Evolutionary conservation across 2,888 invertebrate genomes (phyloP).

Genomic region (Nycteola revayana): DNA sequence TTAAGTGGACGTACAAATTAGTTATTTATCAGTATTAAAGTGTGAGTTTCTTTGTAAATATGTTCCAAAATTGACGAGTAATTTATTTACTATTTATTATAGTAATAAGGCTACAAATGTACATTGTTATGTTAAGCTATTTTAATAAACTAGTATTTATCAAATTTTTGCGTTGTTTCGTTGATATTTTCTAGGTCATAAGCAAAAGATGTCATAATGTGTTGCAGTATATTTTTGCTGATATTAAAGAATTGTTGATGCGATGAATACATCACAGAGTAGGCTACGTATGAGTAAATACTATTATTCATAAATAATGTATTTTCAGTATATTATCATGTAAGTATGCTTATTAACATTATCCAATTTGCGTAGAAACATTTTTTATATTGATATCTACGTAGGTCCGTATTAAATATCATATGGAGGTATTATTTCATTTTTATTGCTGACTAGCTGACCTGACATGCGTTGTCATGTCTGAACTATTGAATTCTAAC

Average conservation of each 20-base stretch:
- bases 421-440: too few relatives aligned
- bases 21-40: conserved; percentile 37
- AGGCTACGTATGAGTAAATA: conserved; percentile 3
- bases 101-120: conserved; percentile 9
- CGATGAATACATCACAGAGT: conserved; percentile 19
- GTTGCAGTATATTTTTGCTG: conserved; percentile 19
- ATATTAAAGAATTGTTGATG: conserved; percentile 20
- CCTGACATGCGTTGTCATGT: too few relatives aligned
- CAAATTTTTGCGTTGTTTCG: conserved; percentile 7
- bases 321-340: too few relatives aligned
- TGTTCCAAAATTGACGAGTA: conserved; percentile 5
- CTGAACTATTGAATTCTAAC: too few relatives aligned
- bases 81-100: conserved; percentile 14
- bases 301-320: too few relatives aligned
- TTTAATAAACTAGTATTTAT: conserved; percentile 18
- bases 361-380: too few relatives aligned
- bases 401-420: too few relatives aligned
- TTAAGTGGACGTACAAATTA: conserved; percentile 32
- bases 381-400: too few relatives aligned
- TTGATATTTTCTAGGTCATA: conserved; percentile 21
- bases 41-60: conserved; percentile 26
- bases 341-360: too few relatives aligned
- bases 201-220: conserved; percentile 23
- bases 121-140: conserved; percentile 11
- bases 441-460: too few relatives aligned